Evolutionary conservation across 2,113 vertebrate species (phyloP), one percentile per base, ranked within the genome.

Genomic region (Machaerirhynchus nigripectus): DNA sequence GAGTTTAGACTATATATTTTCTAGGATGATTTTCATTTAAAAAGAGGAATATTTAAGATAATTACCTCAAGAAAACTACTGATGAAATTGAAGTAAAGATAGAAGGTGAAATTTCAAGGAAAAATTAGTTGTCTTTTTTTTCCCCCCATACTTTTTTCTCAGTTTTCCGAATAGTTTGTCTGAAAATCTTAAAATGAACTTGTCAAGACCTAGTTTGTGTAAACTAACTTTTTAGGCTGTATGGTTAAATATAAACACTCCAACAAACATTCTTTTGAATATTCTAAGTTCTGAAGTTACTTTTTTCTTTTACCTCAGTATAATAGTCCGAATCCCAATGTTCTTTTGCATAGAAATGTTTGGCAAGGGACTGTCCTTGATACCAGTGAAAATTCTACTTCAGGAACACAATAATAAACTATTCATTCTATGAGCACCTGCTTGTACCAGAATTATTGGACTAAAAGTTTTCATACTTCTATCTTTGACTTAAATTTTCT

Each of bases 61-160:
- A 86, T n/a, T 74, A 31, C 28, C 8, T 50, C 20, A 55, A 50
- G 37, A 91, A 84, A 81, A 65, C 26, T 68, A 57, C 20, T 24
- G 9, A 60, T 31, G 81, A 79, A 95, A 80, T 52, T 76, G 22
- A 88, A 79, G 56, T 47, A 70, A 83, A 71, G 26, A 50, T 6
- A 80, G 33, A 69, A 23, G 31, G 68, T 79, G 24, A 81, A 27
- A 74, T 50, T 67, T 77, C 19, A 52, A 61, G 37, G 46, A 64
- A 61, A 73, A 86, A 56, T 2, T 24, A n/a, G 27, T 33, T 46
- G 4, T 2, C n/a, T n/a, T n/a, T n/a, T n/a, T 2, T 0, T 1
- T 15, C 11, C 3, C 3, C 3, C 2, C 47, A 2, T 3, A 10
- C 0, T 44, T 81, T 6, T 81, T 85, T 60, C 73, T 68, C 31